Percentiles rank a stretch among this genome's conserved stretches.
Conservation (phyloP, 2,888 invertebrate species). For the Rhingia rostrata region DNA sequence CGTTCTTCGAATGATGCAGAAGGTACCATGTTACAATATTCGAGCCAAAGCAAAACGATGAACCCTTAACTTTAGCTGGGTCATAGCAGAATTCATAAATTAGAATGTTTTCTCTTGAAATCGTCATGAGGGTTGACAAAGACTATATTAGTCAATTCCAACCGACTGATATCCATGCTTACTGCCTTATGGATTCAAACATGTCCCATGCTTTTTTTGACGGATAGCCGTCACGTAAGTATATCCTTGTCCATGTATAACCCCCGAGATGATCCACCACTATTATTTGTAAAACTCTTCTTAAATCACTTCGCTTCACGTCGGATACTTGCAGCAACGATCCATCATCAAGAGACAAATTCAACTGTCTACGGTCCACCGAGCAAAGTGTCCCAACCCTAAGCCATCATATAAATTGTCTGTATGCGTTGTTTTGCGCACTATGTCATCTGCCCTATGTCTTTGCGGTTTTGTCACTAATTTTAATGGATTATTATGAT, state of each 20-base stretch:
- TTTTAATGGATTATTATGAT: conserved; percentile 72
- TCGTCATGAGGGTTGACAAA: too few relatives aligned
- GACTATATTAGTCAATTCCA: too few relatives aligned
- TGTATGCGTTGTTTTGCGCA: conserved; percentile 18
- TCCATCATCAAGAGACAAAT: conserved; percentile 68
- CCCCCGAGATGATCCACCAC: neutral
- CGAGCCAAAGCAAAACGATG: too few relatives aligned
- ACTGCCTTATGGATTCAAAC: too few relatives aligned
- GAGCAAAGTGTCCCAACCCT: conserved; percentile 53
- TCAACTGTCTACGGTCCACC: conserved; percentile 66
- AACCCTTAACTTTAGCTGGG: too few relatives aligned
- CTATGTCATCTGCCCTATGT: conserved; percentile 58
- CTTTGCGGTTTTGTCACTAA: conserved; percentile 66
- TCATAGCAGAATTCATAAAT: too few relatives aligned
- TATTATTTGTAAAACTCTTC: neutral
- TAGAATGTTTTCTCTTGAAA: too few relatives aligned
- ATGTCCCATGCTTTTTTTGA: too few relatives aligned
- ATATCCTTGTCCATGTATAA: neutral
- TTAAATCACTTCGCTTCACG: neutral
- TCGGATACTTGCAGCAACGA: conserved; percentile 31
- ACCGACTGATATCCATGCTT: too few relatives aligned
- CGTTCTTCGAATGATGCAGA: too few relatives aligned
- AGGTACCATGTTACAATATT: too few relatives aligned
- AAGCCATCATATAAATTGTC: conserved; percentile 65
- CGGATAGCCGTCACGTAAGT: too few relatives aligned